Evolutionary conservation across 2,888 invertebrate genomes (phyloP).

Genomic region (Eurytoma californica): DNA sequence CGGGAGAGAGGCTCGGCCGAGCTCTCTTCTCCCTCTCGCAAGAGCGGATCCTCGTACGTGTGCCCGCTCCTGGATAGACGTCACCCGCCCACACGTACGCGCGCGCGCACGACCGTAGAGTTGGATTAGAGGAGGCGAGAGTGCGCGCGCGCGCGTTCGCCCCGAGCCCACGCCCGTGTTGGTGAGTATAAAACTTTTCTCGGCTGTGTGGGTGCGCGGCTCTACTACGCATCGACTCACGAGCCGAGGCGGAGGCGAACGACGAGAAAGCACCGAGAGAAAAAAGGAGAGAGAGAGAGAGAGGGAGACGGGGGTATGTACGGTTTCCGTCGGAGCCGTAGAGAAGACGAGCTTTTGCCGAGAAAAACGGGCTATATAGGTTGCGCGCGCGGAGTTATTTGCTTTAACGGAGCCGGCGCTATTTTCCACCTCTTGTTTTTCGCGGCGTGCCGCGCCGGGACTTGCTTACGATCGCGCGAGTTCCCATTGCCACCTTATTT

Average conservation of each 20-base stretch:
- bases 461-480: background rate
- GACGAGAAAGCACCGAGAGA: constrained; percentile 19
- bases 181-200: constrained; percentile 74
- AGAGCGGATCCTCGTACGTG: constrained; percentile 22
- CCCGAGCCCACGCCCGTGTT: constrained; percentile 61
- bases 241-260: constrained; percentile 33
- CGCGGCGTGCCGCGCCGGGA: background rate
- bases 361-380: constrained; percentile 57
- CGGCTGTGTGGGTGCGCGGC: constrained; percentile 67
- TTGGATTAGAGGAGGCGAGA: constrained; percentile 48
- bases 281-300: constrained; percentile 26
- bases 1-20: constrained; percentile 2
- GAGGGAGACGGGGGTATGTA: constrained; percentile 14
- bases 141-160: constrained; percentile 57
- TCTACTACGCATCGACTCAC: constrained; percentile 2
- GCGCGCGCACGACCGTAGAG: constrained; percentile 37
- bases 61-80: constrained; percentile 20
- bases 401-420: constrained; percentile 62
- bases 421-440: constrained; percentile 36
- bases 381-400: constrained; percentile 69
- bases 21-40: background rate
- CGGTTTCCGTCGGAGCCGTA: constrained; percentile 56
- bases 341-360: constrained; percentile 40
- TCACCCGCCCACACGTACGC: background rate
- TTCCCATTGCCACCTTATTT: constrained; percentile 21